Evolutionary conservation across 2,113 vertebrate genomes (phyloP), one percentile per base, ranked within the genome.

Genomic region (Albula glossodonta): DNA sequence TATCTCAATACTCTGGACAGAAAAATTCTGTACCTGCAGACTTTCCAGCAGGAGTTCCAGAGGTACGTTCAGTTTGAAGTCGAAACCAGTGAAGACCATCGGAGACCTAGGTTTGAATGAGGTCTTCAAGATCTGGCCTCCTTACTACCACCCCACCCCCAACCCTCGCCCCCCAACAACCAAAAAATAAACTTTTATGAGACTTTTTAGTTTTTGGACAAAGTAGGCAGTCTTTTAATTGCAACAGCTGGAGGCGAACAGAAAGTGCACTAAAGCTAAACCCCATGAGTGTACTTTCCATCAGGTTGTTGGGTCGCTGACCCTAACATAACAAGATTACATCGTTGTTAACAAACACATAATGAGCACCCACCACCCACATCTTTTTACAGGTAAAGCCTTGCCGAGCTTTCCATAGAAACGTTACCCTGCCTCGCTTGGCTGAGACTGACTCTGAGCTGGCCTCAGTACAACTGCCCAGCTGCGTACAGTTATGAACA

Each of bases 301-400:
- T 80, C 78, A 81, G 79, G 78, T 52, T 78, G 31, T 85, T 88
- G 87, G 88, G 86, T 89, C 90, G 87, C 52, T 57, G 57, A 86
- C 85, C 82, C 66, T 56, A 70, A 60, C 9, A 57, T 89, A 93
- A 92, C 80, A 82, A 83, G 77, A 78, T 51, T 81, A 83, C 86
- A 81, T 90, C 93, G 88, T 90, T 91, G 82, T 81, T 88, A 91
- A 86, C 81, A 84, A 83, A 22, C 83, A 83, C 80, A 90, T 89
- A 89, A 91, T 66, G 90, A 56, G 84, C 77, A 60, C 87, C 93
- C 93, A 90, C 94, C 93, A 95, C 94, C 94, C 93, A 90, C 89
- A 87, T 81, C 60, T 93, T 95, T 94, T 56, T 90, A 92, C 91
- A 89, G 88, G 91, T 91, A 88, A 90, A 91, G 90, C 83, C 82